Evolutionary conservation across 2,797 vertebrate species (phyloP), one percentile per base, ranked within the genome.

Genomic region (Leptoclinus maculatus): DNA sequence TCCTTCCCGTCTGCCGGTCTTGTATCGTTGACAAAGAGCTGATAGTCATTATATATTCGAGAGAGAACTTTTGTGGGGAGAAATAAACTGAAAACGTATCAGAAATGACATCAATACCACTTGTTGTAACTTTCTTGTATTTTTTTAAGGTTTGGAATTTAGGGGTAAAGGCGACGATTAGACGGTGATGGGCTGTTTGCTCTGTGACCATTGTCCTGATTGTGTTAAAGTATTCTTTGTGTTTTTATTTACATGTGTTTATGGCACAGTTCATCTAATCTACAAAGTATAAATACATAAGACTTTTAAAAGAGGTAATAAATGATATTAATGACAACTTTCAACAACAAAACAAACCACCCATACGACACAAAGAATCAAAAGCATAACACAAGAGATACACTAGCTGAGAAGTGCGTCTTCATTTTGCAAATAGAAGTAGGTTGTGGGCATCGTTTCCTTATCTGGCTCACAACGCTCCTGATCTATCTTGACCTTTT

Each of bases 401-500:
- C 29, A 58, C 21, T 2, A n/a, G 51, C 21, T 38, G 8, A 27
- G n/a, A 65, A 21, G 45, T 21, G 29, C 10, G 10, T 36, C 19
- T 66, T 1, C 49, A n/a, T 34, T 4, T 47, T 70, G 5, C 11
- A 54, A 78, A 65, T 56, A 72, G 45, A 66, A 70, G 13, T 21
- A n/a, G 6, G 2, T 32, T 27, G 11, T 14, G 9, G 8, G 19
- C 5, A 25, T 62, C 0, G 17, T 49, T 53, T 66, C 29, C 51
- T 69, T 58, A 75, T 58, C 73, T 57, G 67, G 27, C 29, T 79
- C 57, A 58, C 54, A 71, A 54, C 49, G 9, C 60, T 17, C 38
- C 60, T 82, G 47, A 86, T 78, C 62, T 51, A 36, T 39, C 41
- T 7, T 75, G 70, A 87, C 79, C 85, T 66, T 86, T 80, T 75